A percentile compares a stretch with the other conserved stretches of the same genome.
Conservation (phyloP, 2,888 invertebrate genomes). For the Dromius quadrimaculatus region DNA sequence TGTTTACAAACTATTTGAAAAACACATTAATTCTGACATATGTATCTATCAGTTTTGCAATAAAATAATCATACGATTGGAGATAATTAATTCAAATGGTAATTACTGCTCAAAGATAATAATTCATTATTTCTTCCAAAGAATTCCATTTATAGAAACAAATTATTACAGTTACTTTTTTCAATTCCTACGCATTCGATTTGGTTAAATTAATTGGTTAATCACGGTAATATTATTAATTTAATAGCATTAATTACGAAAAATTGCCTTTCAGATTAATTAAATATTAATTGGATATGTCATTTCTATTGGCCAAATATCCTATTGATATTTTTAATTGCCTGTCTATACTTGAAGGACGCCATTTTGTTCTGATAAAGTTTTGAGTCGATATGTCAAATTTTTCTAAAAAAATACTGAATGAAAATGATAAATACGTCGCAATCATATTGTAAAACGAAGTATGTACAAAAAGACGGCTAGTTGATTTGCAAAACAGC, state of each 20-base stretch:
- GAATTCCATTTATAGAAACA: conserved; percentile 22
- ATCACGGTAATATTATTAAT: conserved; percentile 27
- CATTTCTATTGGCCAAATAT: too few relatives aligned
- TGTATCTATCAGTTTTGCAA: conserved; percentile 29
- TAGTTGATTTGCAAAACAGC: too few relatives aligned
- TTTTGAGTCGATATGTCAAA: too few relatives aligned
- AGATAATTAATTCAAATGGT: conserved; percentile 23
- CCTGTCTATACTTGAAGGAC: too few relatives aligned
- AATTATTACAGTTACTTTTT: conserved; percentile 10
- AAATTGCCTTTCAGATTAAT: conserved; percentile 18
- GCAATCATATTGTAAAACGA: too few relatives aligned
- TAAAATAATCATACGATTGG: conserved; percentile 13
- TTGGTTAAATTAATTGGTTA: conserved; percentile 22
- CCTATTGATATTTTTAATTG: too few relatives aligned
- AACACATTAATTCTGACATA: conserved; percentile 16
- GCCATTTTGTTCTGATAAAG: too few relatives aligned
- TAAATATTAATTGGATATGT: too few relatives aligned
- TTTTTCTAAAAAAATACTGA: too few relatives aligned
- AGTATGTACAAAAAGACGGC: too few relatives aligned
- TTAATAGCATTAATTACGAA: conserved; percentile 33
- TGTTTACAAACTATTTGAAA: conserved; percentile 24
- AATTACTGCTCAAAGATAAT: conserved; percentile 26
- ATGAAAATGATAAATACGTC: too few relatives aligned
- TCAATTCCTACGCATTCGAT: conserved; percentile 3
- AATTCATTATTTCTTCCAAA: conserved; percentile 12